These are phyloP conservation scores for Sitta europaea DNA, from an alignment of 2,113 vertebrate genomes.

Conservation along the genomic window DNA sequence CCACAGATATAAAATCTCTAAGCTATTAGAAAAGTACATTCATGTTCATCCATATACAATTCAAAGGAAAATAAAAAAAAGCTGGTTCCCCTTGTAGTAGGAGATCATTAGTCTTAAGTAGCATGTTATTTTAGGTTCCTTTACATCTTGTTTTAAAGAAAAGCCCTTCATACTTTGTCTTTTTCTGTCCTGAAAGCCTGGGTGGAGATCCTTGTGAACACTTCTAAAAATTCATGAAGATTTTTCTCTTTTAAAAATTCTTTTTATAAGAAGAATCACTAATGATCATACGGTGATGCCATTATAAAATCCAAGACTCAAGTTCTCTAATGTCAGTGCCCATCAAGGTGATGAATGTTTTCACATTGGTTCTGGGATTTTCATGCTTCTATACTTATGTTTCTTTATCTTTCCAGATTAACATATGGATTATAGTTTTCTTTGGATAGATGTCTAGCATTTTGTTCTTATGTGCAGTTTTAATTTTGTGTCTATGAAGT, in stretches of 20 bases:
- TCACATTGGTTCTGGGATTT: not conserved
- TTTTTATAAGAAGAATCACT: not conserved
- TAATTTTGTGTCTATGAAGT: not conserved
- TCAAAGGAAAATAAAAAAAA: not conserved
- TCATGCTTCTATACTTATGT: not conserved
- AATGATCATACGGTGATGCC: not conserved
- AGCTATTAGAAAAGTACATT: not conserved
- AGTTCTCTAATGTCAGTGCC: not conserved
- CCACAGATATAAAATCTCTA: not conserved
- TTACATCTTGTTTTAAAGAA: not conserved
- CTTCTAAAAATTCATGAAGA: not conserved
- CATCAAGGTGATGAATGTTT: not conserved
- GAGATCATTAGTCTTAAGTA: not conserved
- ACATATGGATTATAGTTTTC: not conserved
- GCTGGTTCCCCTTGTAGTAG: accelerated
- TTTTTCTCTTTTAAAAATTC: not conserved
- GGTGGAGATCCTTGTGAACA: not conserved
- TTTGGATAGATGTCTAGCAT: not conserved
- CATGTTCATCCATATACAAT: not conserved
- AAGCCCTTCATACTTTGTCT: not conserved
- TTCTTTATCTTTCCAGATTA: not conserved
- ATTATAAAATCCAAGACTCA: not conserved
- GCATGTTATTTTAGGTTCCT: not conserved
- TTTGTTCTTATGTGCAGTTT: not conserved
- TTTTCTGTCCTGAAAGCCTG: not conserved